phyloP scores from a whole-genome alignment of 2,113 vertebrate genomes.

The Todiramphus saurophagus region DNA sequence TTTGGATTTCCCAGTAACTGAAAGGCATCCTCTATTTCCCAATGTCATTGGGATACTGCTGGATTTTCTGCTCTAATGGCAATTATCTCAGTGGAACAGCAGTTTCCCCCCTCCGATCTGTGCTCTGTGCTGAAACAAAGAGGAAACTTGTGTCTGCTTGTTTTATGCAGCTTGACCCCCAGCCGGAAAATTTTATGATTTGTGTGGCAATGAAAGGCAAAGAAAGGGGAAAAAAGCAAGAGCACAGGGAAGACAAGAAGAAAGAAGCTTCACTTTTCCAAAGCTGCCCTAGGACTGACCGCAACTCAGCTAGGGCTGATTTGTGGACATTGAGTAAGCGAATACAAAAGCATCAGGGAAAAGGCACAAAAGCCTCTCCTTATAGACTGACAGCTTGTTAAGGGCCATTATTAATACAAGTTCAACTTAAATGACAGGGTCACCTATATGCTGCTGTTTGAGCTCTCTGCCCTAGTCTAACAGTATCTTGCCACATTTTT shows the following conservation, averaged over 20 bases:
- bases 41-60: not conserved
- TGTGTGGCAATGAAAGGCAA: conserved; percentile 62
- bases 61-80: conserved; percentile 30
- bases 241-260: conserved; percentile 21
- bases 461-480: not conserved
- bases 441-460: conserved; percentile 40
- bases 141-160: conserved; percentile 63
- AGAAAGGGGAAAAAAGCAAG: conserved; percentile 56
- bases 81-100: conserved; percentile 66
- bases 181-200: conserved; percentile 72
- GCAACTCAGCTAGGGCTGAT: conserved; percentile 48
- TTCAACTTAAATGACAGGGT: conserved; percentile 64
- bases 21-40: not conserved
- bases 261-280: conserved; percentile 46
- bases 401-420: conserved; percentile 52
- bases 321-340: conserved; percentile 49
- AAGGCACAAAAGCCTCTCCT: conserved; percentile 58
- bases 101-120: conserved; percentile 26
- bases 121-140: conserved; percentile 67
- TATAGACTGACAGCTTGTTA: conserved; percentile 66
- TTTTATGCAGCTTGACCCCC: conserved; percentile 74
- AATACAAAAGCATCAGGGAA: conserved; percentile 58
- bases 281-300: conserved; percentile 44
- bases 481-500: conserved; percentile 8
- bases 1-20: not conserved